Evolutionary conservation across 64 coral and sea anemone species (phyloP).

Genomic region (Porites lutea): DNA sequence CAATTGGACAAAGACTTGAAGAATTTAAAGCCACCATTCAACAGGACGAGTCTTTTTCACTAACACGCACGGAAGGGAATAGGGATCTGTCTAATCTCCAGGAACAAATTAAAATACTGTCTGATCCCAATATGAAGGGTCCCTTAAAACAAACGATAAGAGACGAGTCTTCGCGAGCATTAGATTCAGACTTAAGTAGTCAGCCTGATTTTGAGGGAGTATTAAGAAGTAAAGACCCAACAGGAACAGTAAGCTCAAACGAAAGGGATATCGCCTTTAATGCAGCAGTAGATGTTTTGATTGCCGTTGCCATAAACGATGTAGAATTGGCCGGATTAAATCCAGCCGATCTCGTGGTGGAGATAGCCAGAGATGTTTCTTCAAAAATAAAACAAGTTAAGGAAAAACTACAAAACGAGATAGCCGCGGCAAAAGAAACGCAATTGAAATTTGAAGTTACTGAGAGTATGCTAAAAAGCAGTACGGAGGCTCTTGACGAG

Average conservation of each 20-base stretch:
- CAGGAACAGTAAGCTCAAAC: background rate
- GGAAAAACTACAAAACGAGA: background rate
- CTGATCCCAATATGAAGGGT: background rate
- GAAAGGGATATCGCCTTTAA: conserved; percentile 5
- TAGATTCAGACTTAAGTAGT: conserved; percentile 9
- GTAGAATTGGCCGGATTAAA: background rate
- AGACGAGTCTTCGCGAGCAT: background rate
- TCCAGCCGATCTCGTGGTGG: background rate
- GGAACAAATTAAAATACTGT: background rate
- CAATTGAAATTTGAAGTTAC: conserved; percentile 50
- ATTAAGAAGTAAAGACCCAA: background rate
- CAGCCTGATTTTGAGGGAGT: conserved; percentile 18
- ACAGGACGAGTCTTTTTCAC: background rate
- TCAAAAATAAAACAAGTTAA: background rate
- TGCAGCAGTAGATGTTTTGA: conserved; percentile 13
- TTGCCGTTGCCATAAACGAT: background rate
- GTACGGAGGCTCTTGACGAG: background rate
- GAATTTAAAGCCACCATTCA: conserved; percentile 15
- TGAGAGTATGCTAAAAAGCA: conserved; percentile 27
- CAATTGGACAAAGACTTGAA: conserved; percentile 30
- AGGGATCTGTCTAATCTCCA: conserved; percentile 5
- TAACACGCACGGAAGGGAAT: background rate
- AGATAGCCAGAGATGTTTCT: background rate
- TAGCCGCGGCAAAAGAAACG: background rate
- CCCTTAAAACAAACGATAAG: background rate